Conservation (phyloP, 2,888 invertebrate species). For the Pocota personata region DNA sequence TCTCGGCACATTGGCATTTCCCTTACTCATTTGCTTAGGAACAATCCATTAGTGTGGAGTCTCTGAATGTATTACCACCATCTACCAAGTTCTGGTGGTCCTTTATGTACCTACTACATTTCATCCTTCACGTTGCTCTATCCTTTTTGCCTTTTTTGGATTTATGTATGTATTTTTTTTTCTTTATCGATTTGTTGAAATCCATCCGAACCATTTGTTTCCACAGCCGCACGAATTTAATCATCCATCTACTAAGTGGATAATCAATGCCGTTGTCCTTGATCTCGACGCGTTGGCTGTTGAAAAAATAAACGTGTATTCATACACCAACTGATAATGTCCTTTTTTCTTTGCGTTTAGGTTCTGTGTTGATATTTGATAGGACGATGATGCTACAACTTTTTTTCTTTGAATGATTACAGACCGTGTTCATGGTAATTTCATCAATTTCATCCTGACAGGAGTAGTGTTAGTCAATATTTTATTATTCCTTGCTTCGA, state of each 20-base stretch:
- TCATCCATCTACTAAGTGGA: constrained; percentile 52
- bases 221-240: constrained; percentile 46
- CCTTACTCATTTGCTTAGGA: constrained; percentile 39
- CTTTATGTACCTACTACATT: not conserved
- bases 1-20: constrained; percentile 49
- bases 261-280: constrained; percentile 51
- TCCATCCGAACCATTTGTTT: constrained; percentile 52
- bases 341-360: not conserved
- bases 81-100: constrained; percentile 1
- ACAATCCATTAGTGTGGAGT: constrained; percentile 51
- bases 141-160: constrained; percentile 1
- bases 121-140: not conserved
- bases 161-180: constrained; percentile 43
- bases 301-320: not conserved
- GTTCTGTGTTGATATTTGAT: not conserved
- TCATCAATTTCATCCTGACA: constrained; percentile 40
- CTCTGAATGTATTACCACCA: constrained; percentile 6
- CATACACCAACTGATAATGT: not conserved
- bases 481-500: not conserved
- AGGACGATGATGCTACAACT: not conserved
- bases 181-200: constrained; percentile 59
- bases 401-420: not conserved
- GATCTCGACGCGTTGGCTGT: constrained; percentile 32
- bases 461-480: constrained; percentile 24
- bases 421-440: constrained; percentile 31